These are phyloP conservation scores for Rhaphigaster nebulosa DNA, from an alignment of 2,888 invertebrate species.

Conservation along the genomic window DNA sequence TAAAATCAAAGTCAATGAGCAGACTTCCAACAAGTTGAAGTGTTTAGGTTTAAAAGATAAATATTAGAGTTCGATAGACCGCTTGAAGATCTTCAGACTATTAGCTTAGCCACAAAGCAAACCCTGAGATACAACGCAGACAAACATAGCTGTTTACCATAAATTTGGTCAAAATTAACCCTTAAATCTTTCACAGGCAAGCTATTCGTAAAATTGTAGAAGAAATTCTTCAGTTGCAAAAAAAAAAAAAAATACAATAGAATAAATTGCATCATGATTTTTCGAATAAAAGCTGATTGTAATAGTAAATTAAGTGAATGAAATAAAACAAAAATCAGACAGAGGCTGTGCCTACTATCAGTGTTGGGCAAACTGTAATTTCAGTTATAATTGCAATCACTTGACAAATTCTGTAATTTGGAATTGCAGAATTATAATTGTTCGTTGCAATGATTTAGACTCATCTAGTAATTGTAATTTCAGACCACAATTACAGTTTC, in stretches of 20 bases:
- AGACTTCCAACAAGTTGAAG: neutral
- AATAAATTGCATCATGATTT: neutral
- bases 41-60: neutral
- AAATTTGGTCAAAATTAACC: neutral
- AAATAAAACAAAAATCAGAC: too few relatives aligned
- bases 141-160: neutral
- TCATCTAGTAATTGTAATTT: too few relatives aligned
- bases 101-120: neutral
- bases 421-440: too few relatives aligned
- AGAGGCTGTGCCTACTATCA: too few relatives aligned
- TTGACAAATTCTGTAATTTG: too few relatives aligned
- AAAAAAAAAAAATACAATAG: neutral
- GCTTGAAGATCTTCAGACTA: neutral
- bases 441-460: too few relatives aligned
- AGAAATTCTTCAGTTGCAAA: neutral
- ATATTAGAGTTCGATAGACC: neutral
- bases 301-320: too few relatives aligned
- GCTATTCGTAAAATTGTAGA: neutral
- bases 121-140: neutral
- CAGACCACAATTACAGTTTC: too few relatives aligned
- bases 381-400: too few relatives aligned
- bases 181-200: neutral
- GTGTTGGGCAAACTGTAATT: too few relatives aligned
- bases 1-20: neutral
- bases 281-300: too few relatives aligned